Evolutionary conservation across 1,140 invertebrate species (phyloP), one percentile per base, ranked within the genome.

Genomic region (Aphidius gifuensis): DNA sequence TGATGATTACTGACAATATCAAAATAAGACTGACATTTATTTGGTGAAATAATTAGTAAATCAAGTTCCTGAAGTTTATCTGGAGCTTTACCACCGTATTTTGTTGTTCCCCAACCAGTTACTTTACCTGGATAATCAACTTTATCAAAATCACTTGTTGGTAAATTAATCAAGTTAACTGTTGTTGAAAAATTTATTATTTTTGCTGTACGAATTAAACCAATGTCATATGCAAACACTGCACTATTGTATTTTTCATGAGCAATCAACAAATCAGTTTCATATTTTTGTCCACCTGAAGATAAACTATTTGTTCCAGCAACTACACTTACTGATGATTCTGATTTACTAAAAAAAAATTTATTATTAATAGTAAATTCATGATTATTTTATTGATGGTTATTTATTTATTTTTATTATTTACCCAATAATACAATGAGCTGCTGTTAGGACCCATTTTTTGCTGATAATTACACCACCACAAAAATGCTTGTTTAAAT

Each of bases 401-500:
- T 3, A 6, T 39, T 7, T 8, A 9, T 4, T 21, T 5, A 7
- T 9, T 8, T 2, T 47, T 7, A 9, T 21, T 53, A 44, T 53
- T 69, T 66, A 74, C 72, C 49, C 40, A 4, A 49, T 40, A 32
- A 70, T 38, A 50, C 84, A 85, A 64, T 86, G 85, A 9, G 83
- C 83, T 7, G 84, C 84, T 1, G 84, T 85, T 6, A 85, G 64
- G n/a, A 85, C 75, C 71, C 72, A 84, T 62, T 75, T 69, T 2
- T 64, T 62, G 21, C 76, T 78, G 23, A 85, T 71, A 6, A 86
- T 80, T 2, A 84, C 83, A 8, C 83, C 84, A 1, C 84, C 84
- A 61, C 84, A 86, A 47, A 71, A 74, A 60, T 82, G 80, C 1
- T 21, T 46, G 5, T 81, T 82, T 21, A 7, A 9, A n/a, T 64